Base-by-base conservation (phyloP, 2,888 invertebrate genomes). In the Spisula subtruncata region DNA sequence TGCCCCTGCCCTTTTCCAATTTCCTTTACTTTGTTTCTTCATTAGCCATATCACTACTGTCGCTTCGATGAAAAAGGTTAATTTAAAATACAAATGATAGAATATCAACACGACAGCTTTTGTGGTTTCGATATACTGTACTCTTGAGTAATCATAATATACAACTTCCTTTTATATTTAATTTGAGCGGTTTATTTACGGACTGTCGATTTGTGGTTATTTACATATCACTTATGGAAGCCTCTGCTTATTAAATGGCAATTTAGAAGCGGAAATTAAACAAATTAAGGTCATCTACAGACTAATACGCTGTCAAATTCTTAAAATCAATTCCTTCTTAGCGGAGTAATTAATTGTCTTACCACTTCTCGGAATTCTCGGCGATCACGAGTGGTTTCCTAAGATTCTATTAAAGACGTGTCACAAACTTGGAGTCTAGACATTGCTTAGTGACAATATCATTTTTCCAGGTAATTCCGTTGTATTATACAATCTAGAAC, bases 241-340 rank as follows among this genome's bases (percentile, higher is more conserved):
- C 51, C 51, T 66, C 25, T 25, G 8, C 10, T 66, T 10, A 66
- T 66, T 75, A 75, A 75, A 32, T 75, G 32, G 75, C 75, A 75
- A 75, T 75, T 75, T 75, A 75, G 29, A 75, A 75, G 75, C 75
- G 75, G 75, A 75, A 1, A 75, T 75, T 35, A 35, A 32, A 32
- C 75, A 75, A 75, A 75, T 75, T 75, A 32, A 75, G 75, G 75
- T 35, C 75, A 75, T 35, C 32, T 75, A 18, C 32, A 75, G 75
- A 25, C 75, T 16, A 32, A 75, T n/a, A 25, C 16, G 32, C 35
- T 25, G 60, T 60, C n/a, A 60, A 60, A 51, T 6, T 10, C 51
- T 51, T 6, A 66, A 25, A 66, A 16, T 75, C 75, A 75, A 35
- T 75, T 18, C n/a, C 8, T 32, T 25, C 14, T 35, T 20, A 35